A percentile compares a stretch with the other conserved stretches of the same genome.
phyloP scores from a whole-genome alignment of 2,113 vertebrate genomes.

The Bos taurus region DNA sequence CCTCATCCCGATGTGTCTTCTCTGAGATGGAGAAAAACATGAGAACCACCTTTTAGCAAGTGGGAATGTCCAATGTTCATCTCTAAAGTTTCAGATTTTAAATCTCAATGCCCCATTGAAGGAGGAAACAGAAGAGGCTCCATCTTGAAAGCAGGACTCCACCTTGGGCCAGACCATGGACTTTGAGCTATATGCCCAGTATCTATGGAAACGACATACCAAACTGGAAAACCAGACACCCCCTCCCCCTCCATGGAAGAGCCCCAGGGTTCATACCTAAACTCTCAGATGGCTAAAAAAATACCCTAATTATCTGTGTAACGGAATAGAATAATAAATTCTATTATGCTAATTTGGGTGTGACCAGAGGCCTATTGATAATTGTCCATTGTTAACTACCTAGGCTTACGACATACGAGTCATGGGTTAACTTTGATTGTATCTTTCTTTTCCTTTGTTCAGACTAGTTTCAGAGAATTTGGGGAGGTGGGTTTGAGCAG shows the following conservation, averaged over 20 bases:
- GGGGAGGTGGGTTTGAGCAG: neutral
- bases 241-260: neutral
- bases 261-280: neutral
- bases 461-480: neutral
- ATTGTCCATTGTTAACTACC: neutral
- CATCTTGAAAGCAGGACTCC: neutral
- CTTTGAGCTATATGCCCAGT: neutral
- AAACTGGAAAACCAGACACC: neutral
- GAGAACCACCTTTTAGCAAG: neutral
- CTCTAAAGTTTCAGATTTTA: neutral
- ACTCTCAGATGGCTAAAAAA: neutral
- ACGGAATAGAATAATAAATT: neutral
- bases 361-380: neutral
- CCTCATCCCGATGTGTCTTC: neutral
- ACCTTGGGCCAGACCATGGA: neutral
- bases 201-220: neutral
- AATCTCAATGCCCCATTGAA: neutral
- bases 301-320: neutral
- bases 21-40: neutral
- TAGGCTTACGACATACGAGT: rapidly evolving
- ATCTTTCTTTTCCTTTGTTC: neutral
- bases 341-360: neutral
- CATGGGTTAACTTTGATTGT: neutral
- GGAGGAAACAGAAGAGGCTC: neutral
- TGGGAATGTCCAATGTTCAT: neutral